Percentiles rank a stretch among this genome's conserved stretches.
These are phyloP conservation scores for Phortica magna DNA, from an alignment of 2,888 invertebrate genomes.

Conservation along the genomic window DNA sequence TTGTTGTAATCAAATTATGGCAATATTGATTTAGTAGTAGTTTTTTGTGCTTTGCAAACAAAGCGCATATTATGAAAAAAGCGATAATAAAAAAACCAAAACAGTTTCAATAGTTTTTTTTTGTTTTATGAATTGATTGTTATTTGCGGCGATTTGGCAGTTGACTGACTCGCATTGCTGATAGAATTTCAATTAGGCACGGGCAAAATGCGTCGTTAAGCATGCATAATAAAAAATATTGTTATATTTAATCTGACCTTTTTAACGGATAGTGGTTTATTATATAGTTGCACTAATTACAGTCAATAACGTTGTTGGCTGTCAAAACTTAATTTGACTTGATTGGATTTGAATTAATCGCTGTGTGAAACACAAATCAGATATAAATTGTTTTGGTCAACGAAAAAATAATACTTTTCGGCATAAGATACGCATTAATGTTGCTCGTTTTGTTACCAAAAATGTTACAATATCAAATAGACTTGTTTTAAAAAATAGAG, in stretches of 20 bases:
- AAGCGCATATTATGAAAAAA: not conserved
- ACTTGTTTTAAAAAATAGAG: too few species aligned
- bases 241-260: not conserved
- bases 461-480: too few species aligned
- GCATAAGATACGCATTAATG: too few species aligned
- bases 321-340: too few species aligned
- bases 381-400: too few species aligned
- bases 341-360: too few species aligned
- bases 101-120: not conserved
- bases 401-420: too few species aligned
- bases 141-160: slow-evolving; percentile 6
- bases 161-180: not conserved
- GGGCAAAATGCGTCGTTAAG: too few species aligned
- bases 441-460: too few species aligned
- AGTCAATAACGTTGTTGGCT: not conserved
- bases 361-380: too few species aligned
- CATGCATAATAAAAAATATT: too few species aligned
- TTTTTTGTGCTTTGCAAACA: not conserved
- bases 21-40: slow-evolving; percentile 18
- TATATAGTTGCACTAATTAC: not conserved
- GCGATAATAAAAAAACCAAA: not conserved
- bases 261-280: not conserved
- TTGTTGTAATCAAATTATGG: slow-evolving; percentile 22
- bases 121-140: slow-evolving; percentile 4
- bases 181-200: not conserved